Evolutionary conservation across 1,140 invertebrate genomes (phyloP), one percentile per base, ranked within the genome.

Genomic region (Sycophaga agraensis): DNA sequence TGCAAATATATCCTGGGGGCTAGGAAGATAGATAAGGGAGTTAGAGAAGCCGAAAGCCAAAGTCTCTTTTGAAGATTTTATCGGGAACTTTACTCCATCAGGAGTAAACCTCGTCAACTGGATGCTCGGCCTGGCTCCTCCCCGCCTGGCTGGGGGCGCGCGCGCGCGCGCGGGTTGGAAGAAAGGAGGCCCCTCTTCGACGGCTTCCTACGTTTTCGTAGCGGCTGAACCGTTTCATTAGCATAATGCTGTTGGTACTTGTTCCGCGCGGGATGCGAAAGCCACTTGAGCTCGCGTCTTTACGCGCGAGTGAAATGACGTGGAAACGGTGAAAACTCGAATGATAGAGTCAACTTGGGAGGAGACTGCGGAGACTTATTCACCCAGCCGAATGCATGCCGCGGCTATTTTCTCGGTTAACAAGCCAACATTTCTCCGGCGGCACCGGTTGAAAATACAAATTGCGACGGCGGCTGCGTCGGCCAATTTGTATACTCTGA

Each of bases 191-290:
- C 50, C 40, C 35, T 24, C 50, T 53, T 40, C 50, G 19, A 16
- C 35, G 34, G 66, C 65, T 67, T 69, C 53, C 63, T 61, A 65
- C 67, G 63, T 73, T 70, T 69, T 62, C 66, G 64, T 59, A 59
- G 66, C 58, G 64, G 69, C 60, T 66, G 66, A 66, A 67, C 62
- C 67, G 37, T 70, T 65, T 72, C 72, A 67, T 76, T 74, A 73
- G 66, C 72, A 75, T 75, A 75, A 75, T 72, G 64, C 69, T 66
- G 70, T 74, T 69, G 67, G 64, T 72, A 72, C 69, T 64, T 67
- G 48, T 37, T 31, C 51, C 11, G 21, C 21, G 19, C 16, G 40
- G n/a, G 26, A 11, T 24, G 45, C 12, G 26, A 42, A 58, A 37
- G 56, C 43, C n/a, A 31, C 39, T 55, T 43, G 39, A 34, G 37